phyloP scores from a whole-genome alignment of 2,113 vertebrate species.

The Eupsittula cactorum region DNA sequence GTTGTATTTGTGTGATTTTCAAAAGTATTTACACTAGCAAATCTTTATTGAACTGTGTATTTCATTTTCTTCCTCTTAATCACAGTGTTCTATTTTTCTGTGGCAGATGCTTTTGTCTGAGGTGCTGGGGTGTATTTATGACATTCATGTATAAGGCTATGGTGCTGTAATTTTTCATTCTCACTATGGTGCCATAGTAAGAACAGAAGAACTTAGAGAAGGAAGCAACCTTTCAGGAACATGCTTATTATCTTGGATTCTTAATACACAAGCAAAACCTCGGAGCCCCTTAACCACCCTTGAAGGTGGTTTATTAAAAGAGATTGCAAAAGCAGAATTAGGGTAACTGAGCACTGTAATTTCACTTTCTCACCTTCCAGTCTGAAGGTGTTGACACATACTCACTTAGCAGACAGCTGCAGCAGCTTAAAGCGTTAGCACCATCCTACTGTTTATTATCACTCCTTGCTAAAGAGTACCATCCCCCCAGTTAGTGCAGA shows the following conservation, averaged over 20 bases:
- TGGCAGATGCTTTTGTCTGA: neutral
- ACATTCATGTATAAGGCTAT: neutral
- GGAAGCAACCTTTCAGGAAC: neutral
- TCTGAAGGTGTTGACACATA: conserved; percentile 58
- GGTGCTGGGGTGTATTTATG: neutral
- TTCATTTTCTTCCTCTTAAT: conserved; percentile 10
- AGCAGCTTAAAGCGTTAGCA: conserved; percentile 63
- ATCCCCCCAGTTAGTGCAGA: neutral
- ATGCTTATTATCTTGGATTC: neutral
- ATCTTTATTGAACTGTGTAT: neutral
- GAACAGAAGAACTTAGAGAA: neutral
- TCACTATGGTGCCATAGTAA: neutral
- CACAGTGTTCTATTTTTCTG: neutral
- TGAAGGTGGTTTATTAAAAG: conserved; percentile 21
- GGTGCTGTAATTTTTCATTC: neutral
- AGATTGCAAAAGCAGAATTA: conserved; percentile 42
- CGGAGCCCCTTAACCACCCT: neutral
- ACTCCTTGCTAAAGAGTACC: conserved; percentile 45
- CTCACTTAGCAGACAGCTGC: conserved; percentile 66
- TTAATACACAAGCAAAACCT: neutral
- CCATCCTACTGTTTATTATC: conserved; percentile 65
- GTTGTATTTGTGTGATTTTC: neutral
- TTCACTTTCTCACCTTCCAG: conserved; percentile 58
- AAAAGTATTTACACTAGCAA: neutral
- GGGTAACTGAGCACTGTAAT: conserved; percentile 33